Percentiles rank a stretch among this genome's conserved stretches.
Evolutionary conservation across 2,888 invertebrate genomes (phyloP).

Genomic region (Apomyelois bistriatella): DNA sequence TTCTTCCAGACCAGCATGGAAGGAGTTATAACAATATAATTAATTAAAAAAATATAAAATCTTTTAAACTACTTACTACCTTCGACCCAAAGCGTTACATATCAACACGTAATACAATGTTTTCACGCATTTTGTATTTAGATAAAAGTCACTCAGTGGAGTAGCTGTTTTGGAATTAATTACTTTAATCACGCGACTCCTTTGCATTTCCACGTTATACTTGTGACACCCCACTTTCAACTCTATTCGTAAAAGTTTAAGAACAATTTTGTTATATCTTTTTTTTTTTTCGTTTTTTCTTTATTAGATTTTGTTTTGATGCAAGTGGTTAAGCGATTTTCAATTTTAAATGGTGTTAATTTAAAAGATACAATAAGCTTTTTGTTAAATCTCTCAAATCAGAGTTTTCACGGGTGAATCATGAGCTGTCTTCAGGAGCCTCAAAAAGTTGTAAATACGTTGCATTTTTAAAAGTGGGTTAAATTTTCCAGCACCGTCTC

Average conservation of each 20-base stretch:
- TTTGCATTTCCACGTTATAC: slow-evolving; percentile 35
- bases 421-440: no score
- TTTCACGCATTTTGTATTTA: slow-evolving; percentile 30
- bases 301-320: not conserved
- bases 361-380: no score
- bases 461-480: no score
- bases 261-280: not conserved
- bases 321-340: not conserved
- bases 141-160: slow-evolving; percentile 24
- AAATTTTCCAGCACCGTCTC: no score
- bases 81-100: slow-evolving; percentile 40
- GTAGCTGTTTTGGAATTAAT: slow-evolving; percentile 53
- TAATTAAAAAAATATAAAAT: no score
- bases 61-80: no score
- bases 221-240: not conserved
- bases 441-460: no score
- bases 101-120: slow-evolving; percentile 23
- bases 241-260: not conserved
- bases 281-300: not conserved
- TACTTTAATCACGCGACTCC: slow-evolving; percentile 51
- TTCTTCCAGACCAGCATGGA: no score
- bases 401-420: no score
- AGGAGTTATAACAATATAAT: no score
- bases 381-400: no score
- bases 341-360: not conserved